Evolutionary conservation across 2,797 vertebrate species (phyloP).

Genomic region (Syndactyla subalaris): DNA sequence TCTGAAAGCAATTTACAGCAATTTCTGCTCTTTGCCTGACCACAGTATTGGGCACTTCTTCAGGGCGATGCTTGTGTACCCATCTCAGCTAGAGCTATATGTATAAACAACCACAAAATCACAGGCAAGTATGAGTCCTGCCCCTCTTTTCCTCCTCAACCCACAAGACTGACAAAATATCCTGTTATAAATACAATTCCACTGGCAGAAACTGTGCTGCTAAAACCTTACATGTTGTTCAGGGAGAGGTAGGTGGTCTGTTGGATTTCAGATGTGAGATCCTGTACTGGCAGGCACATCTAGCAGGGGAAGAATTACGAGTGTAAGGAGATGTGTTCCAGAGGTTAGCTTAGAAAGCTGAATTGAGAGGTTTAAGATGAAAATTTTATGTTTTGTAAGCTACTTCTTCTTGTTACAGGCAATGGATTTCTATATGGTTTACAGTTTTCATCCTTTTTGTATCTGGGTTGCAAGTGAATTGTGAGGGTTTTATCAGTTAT

Average conservation of each 20-base stretch:
- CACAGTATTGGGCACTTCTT: background rate
- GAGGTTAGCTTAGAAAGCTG: background rate
- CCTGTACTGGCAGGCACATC: background rate
- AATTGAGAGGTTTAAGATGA: background rate
- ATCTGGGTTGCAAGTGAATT: background rate
- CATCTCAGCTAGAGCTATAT: background rate
- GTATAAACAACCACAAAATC: background rate
- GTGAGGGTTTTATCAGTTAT: background rate
- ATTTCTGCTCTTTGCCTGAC: background rate
- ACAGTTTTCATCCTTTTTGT: background rate
- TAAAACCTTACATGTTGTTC: background rate
- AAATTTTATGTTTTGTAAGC: background rate
- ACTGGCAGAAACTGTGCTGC: background rate
- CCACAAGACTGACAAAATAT: background rate
- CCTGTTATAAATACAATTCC: background rate
- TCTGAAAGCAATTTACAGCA: background rate
- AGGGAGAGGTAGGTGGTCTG: background rate
- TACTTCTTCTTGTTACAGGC: background rate
- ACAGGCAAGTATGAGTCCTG: background rate
- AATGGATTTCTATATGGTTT: background rate
- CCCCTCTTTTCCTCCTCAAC: background rate
- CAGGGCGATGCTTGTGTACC: background rate
- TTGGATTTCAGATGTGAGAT: background rate
- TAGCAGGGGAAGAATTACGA: background rate
- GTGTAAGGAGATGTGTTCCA: background rate